Conservation (phyloP, 2,888 invertebrate species). For the Hypomecis punctinalis region DNA sequence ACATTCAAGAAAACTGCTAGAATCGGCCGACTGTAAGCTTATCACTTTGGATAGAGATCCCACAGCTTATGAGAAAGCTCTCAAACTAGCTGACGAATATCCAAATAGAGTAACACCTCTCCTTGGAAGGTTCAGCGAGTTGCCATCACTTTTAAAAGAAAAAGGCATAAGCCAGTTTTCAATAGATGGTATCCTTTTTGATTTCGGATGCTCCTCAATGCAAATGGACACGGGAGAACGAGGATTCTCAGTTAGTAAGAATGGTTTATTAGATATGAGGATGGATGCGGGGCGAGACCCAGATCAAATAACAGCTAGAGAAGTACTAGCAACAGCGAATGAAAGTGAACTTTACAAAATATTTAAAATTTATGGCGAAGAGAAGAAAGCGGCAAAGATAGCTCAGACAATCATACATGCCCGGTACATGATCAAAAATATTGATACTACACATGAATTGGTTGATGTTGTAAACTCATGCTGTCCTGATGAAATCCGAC, state of each 20-base stretch:
- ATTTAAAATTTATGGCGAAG: slow-evolving; percentile 96
- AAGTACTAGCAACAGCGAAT: slow-evolving; percentile 92
- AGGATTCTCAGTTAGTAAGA: slow-evolving; percentile 93
- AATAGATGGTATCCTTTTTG: slow-evolving; percentile 95
- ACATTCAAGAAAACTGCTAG: slow-evolving; percentile 91
- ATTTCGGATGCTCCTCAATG: slow-evolving; percentile 98
- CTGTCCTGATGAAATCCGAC: slow-evolving; percentile 81
- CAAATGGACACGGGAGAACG: slow-evolving; percentile 93
- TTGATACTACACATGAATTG: slow-evolving; percentile 93
- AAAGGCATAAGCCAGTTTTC: slow-evolving; percentile 86
- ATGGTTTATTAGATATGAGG: slow-evolving; percentile 97
- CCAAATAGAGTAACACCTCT: slow-evolving; percentile 91
- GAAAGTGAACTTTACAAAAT: slow-evolving; percentile 92
- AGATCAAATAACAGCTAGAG: slow-evolving; percentile 92
- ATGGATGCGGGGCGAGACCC: slow-evolving; percentile 93
- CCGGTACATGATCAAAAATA: slow-evolving; percentile 89
- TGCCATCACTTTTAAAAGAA: slow-evolving; percentile 87
- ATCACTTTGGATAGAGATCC: slow-evolving; percentile 96
- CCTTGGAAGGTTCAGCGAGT: slow-evolving; percentile 94
- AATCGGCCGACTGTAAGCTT: slow-evolving; percentile 87
- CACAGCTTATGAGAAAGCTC: slow-evolving; percentile 88
- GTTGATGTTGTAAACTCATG: slow-evolving; percentile 89
- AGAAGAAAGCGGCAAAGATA: slow-evolving; percentile 93
- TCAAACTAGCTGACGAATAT: slow-evolving; percentile 87
- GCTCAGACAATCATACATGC: slow-evolving; percentile 95